A percentile compares a stretch with the other conserved stretches of the same genome.
Conservation (phyloP, 1,140 invertebrate genomes). For the Philotrypesis tridentata region DNA sequence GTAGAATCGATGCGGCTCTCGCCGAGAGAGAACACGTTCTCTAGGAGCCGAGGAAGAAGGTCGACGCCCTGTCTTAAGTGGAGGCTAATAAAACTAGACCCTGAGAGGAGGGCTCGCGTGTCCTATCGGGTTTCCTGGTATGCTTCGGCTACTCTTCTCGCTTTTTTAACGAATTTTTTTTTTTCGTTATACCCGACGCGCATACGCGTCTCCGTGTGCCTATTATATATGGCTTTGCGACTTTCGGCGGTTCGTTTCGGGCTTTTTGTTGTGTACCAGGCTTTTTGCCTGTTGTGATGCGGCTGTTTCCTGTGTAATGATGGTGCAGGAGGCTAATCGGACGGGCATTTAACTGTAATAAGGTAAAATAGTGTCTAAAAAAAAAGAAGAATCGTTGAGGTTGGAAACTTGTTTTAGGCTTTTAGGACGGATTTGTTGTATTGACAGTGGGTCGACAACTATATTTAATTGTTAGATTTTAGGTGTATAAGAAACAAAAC, state of each 20-base stretch:
- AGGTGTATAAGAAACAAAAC: no score
- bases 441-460: no score
- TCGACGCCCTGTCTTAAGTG: conserved; percentile 15
- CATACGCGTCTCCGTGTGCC: background rate
- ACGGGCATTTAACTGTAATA: no score
- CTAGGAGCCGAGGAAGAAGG: conserved; percentile 6
- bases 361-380: no score
- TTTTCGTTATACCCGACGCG: background rate
- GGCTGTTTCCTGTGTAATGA: background rate
- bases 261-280: background rate
- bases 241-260: background rate
- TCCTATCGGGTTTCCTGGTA: conserved; percentile 5
- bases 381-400: no score
- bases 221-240: background rate
- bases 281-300: no score
- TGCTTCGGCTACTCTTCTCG: background rate
- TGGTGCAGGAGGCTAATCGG: no score
- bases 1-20: background rate
- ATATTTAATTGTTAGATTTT: no score
- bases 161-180: background rate
- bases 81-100: conserved; percentile 17
- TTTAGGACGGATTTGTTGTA: no score
- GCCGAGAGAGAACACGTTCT: background rate
- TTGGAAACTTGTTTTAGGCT: no score
- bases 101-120: background rate